Evolutionary conservation across 2,797 vertebrate species (phyloP), one percentile per base, ranked within the genome.

Genomic region (Graptemys geographica): DNA sequence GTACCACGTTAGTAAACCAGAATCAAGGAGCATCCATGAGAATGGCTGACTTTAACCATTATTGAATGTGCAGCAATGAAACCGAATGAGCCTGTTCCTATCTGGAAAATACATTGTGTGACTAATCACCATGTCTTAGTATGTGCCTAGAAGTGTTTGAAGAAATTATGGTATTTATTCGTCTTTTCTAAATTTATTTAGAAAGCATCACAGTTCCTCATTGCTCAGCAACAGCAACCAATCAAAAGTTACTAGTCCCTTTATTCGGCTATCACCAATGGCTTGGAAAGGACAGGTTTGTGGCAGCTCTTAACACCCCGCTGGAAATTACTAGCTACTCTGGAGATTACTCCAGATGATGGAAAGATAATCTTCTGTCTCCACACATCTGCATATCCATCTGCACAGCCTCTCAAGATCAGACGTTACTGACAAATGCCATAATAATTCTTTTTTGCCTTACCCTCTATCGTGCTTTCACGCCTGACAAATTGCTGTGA

Each of bases 381-480:
- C 98, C 97, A 94, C 94, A 97, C 98, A 98, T 98, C 98, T 99
- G 98, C 97, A 98, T 98, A 98, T 97, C 98, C 98, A 98, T 98
- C 98, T 98, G 98, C 95, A 98, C 93, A 96, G 83, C 89, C 94
- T 96, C 98, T 98, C 97, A 96, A 93, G 96, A 97, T 98, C 97
- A 95, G 90, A 84, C 65, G 93, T 98, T 98, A 98, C 98, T 98
- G 98, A 98, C 97, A 98, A 98, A 98, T 98, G 83, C 96, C 86
- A 90, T 93, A 96, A 94, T 96, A 96, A 97, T 94, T 96, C 90
- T 94, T 95, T 82, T 76, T 94, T 96, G 90, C 84, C 53, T 91
- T 92, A 86, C 79, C 84, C 90, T 97, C 96, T 97, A 94, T 87
- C 21, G 3, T 86, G 90, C 86, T 93, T 98, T 96, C 94, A 97